A percentile compares a stretch with the other conserved stretches of the same genome.
phyloP scores from a whole-genome alignment of 2,113 vertebrate species.

The Cyanoliseus patagonus region DNA sequence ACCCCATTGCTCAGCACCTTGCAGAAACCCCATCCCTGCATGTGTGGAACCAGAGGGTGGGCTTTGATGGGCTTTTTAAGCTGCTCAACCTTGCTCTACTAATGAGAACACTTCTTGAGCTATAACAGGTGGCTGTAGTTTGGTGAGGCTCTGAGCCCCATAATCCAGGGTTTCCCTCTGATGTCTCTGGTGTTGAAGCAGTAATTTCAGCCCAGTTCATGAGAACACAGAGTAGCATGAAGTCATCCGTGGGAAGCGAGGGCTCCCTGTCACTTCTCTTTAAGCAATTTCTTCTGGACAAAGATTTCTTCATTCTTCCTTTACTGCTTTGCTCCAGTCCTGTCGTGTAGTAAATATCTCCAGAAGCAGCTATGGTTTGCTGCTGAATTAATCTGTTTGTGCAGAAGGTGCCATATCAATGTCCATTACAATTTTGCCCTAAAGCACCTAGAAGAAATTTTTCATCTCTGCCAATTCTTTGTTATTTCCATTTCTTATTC shows the following conservation, averaged over 20 bases:
- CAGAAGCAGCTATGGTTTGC: not conserved
- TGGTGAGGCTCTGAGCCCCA: not conserved
- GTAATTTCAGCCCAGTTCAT: not conserved
- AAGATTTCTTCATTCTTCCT: not conserved
- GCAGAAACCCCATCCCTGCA: not conserved
- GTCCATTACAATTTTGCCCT: not conserved
- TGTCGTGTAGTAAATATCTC: not conserved
- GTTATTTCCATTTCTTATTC: not conserved
- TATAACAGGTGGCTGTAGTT: not conserved
- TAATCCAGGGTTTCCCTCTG: not conserved
- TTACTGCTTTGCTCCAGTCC: not conserved
- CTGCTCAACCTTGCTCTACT: not conserved
- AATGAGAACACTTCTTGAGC: not conserved
- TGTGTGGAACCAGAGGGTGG: not conserved
- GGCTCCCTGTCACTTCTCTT: not conserved
- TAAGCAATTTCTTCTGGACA: not conserved
- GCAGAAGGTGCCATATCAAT: not conserved
- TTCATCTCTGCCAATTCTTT: not conserved
- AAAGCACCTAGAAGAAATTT: not conserved
- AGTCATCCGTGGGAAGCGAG: rapidly evolving
- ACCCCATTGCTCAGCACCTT: not conserved
- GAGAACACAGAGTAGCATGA: rapidly evolving
- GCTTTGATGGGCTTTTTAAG: not conserved
- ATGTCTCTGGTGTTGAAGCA: not conserved
- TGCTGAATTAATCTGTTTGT: slow-evolving; percentile 3